phyloP scores from a whole-genome alignment of 2,113 vertebrate species.

The Tringa solitaria region DNA sequence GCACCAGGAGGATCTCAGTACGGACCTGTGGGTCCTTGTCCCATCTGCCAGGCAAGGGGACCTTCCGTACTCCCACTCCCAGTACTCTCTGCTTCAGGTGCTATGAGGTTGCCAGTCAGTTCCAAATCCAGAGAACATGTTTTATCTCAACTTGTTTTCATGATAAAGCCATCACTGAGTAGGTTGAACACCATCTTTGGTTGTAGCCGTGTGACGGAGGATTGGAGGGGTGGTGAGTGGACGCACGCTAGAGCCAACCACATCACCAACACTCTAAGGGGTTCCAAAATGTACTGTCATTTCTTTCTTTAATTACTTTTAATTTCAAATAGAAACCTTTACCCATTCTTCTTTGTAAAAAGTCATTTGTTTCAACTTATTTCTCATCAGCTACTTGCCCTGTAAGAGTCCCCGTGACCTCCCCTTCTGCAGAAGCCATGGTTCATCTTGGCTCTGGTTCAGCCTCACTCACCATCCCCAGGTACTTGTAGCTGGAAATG shows the following conservation, averaged over 20 bases:
- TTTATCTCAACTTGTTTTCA: accelerated
- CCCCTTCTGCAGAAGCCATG: accelerated
- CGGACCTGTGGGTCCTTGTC: accelerated
- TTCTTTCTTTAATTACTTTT: neutral
- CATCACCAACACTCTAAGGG: accelerated
- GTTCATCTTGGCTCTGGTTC: neutral
- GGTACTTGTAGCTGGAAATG: accelerated
- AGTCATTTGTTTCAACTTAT: neutral
- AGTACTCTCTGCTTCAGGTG: neutral
- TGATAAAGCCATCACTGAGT: neutral
- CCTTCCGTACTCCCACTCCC: neutral
- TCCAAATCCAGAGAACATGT: accelerated
- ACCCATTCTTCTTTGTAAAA: neutral
- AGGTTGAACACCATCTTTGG: neutral
- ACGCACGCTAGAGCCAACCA: accelerated
- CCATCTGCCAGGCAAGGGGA: neutral
- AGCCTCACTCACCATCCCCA: neutral
- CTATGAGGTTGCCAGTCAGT: neutral
- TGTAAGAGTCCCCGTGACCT: accelerated
- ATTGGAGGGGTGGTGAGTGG: neutral
- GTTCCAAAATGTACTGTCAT: too few relatives aligned
- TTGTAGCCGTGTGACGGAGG: neutral
- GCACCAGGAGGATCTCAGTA: too few relatives aligned
- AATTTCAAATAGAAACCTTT: neutral
- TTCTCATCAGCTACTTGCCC: accelerated